Base-by-base conservation (phyloP, 2,113 vertebrate genomes). In the Gopherus flavomarginatus region DNA sequence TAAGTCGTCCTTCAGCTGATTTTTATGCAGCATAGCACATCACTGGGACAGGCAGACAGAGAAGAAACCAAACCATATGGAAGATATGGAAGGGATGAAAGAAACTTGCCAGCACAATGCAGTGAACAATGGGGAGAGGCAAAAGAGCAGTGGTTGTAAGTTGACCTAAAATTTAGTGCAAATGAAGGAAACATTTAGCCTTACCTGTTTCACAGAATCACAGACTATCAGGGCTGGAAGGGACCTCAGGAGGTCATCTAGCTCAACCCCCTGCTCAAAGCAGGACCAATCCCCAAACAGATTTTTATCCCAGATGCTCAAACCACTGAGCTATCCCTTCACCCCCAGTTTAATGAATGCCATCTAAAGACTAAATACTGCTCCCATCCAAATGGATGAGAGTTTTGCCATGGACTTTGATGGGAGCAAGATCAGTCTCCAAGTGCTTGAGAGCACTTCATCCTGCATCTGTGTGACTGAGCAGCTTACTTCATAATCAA, bases 341-440 rank as follows among this genome's bases (percentile, higher is more conserved):
- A 49, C 47, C 47, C 47, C 10, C 47, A 11, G 47, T 49, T 69
- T 10, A 50, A 89, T 35, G 17, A 49, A 78, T 27, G 26, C 12
- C 11, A 47, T 24, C 38, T 47, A 38, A 49, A 83, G 38, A 22
- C 0, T 0, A 59, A 91, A 83, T 53, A 8, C 24, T 91, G 84
- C 91, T 94, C 90, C 91, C 88, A 81, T 92, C 81, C 59, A 62
- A 1, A 21, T 3, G 69, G 80, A 86, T 84, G 65, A 19, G 38
- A 87, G 82, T 83, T 95, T 65, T 82, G 91, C 69, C 29, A 47
- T 85, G 52, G 77, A 56, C 77, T 91, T 82, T 80, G 90, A 89
- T n/a, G n/a, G 65, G 65, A n/a, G 9, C n/a, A 38, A 93, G 92
- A 80, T 91, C 0, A 0, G 8, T 35, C 47, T 27, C 77, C 13